Evolutionary conservation across 2,113 vertebrate species (phyloP).

Genomic region (Apodemus sylvaticus): DNA sequence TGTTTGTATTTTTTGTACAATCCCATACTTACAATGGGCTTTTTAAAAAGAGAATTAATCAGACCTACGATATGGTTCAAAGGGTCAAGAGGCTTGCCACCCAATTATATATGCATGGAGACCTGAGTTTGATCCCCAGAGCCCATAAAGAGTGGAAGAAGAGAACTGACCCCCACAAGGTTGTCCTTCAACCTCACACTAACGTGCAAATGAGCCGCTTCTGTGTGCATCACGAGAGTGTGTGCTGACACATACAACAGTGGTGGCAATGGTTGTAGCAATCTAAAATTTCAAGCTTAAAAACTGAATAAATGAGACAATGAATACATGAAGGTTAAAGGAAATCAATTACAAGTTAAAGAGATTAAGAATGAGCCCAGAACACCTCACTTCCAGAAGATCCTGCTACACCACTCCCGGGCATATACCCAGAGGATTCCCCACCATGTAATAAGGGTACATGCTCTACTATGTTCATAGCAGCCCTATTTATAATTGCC

Average conservation of each 20-base stretch:
- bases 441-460: no score
- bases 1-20: background rate
- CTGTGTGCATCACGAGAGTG: accelerated
- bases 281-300: background rate
- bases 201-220: background rate
- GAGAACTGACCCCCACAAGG: background rate
- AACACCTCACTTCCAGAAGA: no score
- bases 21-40: background rate
- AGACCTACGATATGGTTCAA: background rate
- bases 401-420: no score
- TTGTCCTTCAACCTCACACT: background rate
- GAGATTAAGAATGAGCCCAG: background rate
- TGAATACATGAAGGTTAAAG: conserved; percentile 19
- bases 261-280: background rate
- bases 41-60: background rate
- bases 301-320: background rate
- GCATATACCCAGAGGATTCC: no score
- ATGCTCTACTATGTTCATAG: no score
- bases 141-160: background rate
- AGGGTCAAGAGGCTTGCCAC: background rate
- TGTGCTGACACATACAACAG: background rate
- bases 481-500: no score
- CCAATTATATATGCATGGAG: background rate
- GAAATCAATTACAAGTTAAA: background rate
- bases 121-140: background rate